Evolutionary conservation across 2,797 vertebrate genomes (phyloP).

Genomic region (Sebastes goodei): DNA sequence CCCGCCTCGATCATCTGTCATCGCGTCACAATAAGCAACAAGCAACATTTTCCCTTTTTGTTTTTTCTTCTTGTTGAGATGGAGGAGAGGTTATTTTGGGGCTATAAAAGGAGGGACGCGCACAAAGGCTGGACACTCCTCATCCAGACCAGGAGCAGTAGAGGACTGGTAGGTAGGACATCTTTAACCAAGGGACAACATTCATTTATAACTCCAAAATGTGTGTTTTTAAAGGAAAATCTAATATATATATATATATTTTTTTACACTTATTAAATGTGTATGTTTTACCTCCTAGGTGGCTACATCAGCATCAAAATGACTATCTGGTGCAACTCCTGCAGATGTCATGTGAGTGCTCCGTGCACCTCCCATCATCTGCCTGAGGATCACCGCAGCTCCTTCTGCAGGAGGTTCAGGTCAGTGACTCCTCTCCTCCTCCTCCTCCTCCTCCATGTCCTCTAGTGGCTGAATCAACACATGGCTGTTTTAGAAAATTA

Average conservation of each 20-base stretch:
- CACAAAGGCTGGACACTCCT: conserved; percentile 22
- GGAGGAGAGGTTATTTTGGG: conserved; percentile 59
- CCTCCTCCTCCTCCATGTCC: conserved; percentile 30
- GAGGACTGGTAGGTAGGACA: conserved; percentile 24
- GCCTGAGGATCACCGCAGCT: conserved; percentile 12
- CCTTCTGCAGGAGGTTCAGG: conserved; percentile 70
- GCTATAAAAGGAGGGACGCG: conserved; percentile 67
- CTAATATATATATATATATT: no score
- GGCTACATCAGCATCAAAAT: conserved; percentile 40
- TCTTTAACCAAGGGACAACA: neutral
- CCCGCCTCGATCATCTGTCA: conserved; percentile 46
- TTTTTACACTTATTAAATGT: neutral
- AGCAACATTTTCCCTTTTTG: conserved; percentile 47
- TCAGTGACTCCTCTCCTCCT: conserved; percentile 43
- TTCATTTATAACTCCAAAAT: neutral
- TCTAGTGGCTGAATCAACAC: conserved; percentile 32
- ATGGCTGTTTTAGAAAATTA: neutral
- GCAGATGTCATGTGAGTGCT: conserved; percentile 43
- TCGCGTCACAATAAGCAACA: conserved; percentile 71
- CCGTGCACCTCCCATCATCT: conserved; percentile 52
- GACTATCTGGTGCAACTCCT: conserved; percentile 71
- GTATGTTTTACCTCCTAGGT: neutral
- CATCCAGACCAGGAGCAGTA: conserved; percentile 13
- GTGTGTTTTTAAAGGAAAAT: neutral
- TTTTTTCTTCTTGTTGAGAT: conserved; percentile 14